These are phyloP conservation scores for Medauroidea extradentata DNA, from an alignment of 1,140 invertebrate species.

Conservation along the genomic window DNA sequence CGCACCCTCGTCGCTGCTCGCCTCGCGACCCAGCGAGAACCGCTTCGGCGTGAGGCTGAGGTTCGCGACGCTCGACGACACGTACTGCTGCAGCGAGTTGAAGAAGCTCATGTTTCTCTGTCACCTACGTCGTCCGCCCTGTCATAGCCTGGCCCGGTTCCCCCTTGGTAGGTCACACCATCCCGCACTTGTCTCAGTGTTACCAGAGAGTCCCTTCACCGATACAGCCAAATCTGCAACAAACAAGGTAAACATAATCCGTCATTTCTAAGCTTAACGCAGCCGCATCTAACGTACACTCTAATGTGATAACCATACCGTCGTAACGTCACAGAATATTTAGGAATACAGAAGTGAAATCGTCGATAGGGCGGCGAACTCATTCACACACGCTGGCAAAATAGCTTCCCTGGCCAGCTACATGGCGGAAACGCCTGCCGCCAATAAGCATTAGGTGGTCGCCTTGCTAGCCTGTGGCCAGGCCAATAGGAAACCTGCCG, in stretches of 20 bases:
- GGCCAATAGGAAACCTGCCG: too few species aligned
- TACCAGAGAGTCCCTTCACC: not conserved
- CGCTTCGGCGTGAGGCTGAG: constrained; percentile 70
- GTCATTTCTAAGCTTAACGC: not conserved
- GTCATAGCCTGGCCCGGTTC: not conserved
- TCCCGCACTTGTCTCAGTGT: not conserved
- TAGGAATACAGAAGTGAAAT: too few species aligned
- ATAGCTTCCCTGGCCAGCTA: too few species aligned
- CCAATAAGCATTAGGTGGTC: too few species aligned
- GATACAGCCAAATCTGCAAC: not conserved
- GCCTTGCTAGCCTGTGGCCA: too few species aligned
- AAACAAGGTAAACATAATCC: not conserved
- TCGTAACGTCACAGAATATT: too few species aligned
- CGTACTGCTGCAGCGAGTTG: constrained; percentile 73
- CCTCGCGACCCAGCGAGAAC: constrained; percentile 65
- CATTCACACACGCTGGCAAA: too few species aligned
- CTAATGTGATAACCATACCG: too few species aligned
- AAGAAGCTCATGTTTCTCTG: constrained; percentile 69
- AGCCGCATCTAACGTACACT: too few species aligned
- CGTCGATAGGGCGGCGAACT: too few species aligned
- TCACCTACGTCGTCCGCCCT: not conserved
- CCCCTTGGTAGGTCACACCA: too few species aligned
- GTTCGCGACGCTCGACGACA: constrained; percentile 71
- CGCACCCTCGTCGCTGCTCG: constrained; percentile 19
- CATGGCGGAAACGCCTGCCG: too few species aligned